Evolutionary conservation across 37 sponge, comb jelly and placozoan species (phyloP).

Genomic region (Lycopodina hypogea): DNA sequence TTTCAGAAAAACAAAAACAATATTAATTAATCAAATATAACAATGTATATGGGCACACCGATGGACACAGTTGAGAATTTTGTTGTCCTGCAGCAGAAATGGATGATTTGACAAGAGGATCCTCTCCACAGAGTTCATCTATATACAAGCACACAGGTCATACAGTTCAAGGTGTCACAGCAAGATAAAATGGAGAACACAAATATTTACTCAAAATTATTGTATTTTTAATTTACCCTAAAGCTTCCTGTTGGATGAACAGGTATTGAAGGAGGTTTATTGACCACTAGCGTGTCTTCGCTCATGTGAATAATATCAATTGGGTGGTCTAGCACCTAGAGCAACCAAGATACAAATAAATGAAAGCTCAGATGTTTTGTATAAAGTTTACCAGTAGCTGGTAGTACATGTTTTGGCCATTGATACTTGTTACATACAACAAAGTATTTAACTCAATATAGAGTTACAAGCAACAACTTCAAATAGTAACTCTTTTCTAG

Average conservation of each 20-base stretch:
- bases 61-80: constrained; percentile 27
- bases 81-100: constrained; percentile 9
- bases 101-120: constrained; percentile 44
- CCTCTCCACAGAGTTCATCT: constrained; percentile 39
- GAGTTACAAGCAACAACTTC: no score
- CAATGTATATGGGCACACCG: constrained; percentile 6
- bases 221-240: constrained; percentile 22
- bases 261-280: constrained; percentile 88
- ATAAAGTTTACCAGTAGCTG: no score
- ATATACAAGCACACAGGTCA: not conserved
- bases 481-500: no score
- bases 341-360: not conserved
- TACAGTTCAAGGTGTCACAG: not conserved
- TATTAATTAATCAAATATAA: not conserved
- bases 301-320: constrained; percentile 53
- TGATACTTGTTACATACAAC: no score
- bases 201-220: not conserved
- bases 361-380: no score
- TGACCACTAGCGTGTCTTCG: constrained; percentile 66
- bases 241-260: constrained; percentile 57
- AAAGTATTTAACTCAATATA: no score
- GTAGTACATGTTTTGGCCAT: no score
- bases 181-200: not conserved
- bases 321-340: constrained; percentile 34
- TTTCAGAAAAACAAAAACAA: not conserved